A percentile compares a stretch with the other conserved stretches of the same genome.
phyloP scores from a whole-genome alignment of 2,888 invertebrate species.

The Cryptocephalus moraei region DNA sequence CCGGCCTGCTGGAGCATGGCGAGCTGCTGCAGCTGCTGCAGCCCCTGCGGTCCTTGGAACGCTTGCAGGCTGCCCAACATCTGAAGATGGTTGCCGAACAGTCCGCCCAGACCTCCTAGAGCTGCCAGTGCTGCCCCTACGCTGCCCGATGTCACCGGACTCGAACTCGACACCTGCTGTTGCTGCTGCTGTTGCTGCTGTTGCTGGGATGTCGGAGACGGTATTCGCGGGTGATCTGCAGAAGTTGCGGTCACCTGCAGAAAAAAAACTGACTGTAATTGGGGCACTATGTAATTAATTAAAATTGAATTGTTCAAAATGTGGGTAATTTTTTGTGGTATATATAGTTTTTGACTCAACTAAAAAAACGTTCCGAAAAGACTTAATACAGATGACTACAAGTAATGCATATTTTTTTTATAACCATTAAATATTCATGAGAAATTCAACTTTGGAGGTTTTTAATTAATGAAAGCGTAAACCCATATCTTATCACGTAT shows the following conservation, averaged over 20 bases:
- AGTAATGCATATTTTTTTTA: too few relatives aligned
- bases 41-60: constrained; percentile 52
- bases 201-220: not conserved
- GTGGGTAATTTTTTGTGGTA: too few relatives aligned
- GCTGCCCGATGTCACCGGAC: constrained; percentile 20
- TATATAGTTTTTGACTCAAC: too few relatives aligned
- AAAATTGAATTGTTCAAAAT: too few relatives aligned
- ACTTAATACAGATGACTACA: too few relatives aligned
- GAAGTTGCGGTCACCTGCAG: constrained; percentile 32
- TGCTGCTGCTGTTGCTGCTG: not conserved
- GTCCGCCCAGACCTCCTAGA: constrained; percentile 35
- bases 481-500: too few relatives aligned
- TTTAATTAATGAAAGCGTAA: too few relatives aligned
- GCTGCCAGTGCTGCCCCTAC: constrained; percentile 42
- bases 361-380: too few relatives aligned
- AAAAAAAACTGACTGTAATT: constrained; percentile 1
- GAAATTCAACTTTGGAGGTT: too few relatives aligned
- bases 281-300: not conserved
- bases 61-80: constrained; percentile 41
- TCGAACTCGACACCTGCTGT: constrained; percentile 30
- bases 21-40: constrained; percentile 56
- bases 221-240: not conserved
- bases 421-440: too few relatives aligned
- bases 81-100: constrained; percentile 35
- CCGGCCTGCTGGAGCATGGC: constrained; percentile 40